phyloP scores from a whole-genome alignment of 2,797 vertebrate species.

The Pseudochirops corinnae region DNA sequence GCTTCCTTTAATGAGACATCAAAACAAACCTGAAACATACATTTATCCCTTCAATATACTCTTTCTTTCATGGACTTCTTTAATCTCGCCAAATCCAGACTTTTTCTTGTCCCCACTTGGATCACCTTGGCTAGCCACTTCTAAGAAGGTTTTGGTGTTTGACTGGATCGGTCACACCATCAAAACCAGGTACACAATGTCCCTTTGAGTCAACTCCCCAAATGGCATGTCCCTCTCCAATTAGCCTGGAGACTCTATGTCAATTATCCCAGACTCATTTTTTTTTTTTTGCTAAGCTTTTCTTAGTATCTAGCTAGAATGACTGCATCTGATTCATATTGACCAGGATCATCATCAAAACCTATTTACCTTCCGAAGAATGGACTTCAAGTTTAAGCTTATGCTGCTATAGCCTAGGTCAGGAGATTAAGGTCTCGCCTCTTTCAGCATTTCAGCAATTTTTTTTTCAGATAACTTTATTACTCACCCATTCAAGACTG shows the following conservation, averaged over 20 bases:
- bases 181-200: conserved; percentile 19
- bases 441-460: not conserved
- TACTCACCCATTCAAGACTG: not conserved
- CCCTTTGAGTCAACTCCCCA: conserved; percentile 15
- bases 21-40: conserved; percentile 51
- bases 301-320: not conserved
- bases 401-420: not conserved
- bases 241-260: conserved; percentile 12
- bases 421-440: not conserved
- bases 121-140: not conserved
- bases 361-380: conserved; percentile 26
- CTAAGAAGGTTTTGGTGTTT: not conserved
- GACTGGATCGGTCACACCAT: not conserved
- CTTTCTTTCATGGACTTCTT: conserved; percentile 30
- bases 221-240: not conserved
- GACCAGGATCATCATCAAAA: conserved; percentile 25
- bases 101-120: not conserved
- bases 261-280: conserved; percentile 11
- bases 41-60: conserved; percentile 29
- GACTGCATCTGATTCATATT: not conserved
- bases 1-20: conserved; percentile 47
- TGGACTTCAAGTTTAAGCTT: not conserved
- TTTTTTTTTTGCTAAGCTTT: conserved; percentile 6
- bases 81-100: conserved; percentile 15
- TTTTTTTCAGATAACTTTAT: conserved; percentile 31